These are phyloP conservation scores for Aleiodes testaceus DNA, from an alignment of 2,888 invertebrate genomes.

Conservation along the genomic window DNA sequence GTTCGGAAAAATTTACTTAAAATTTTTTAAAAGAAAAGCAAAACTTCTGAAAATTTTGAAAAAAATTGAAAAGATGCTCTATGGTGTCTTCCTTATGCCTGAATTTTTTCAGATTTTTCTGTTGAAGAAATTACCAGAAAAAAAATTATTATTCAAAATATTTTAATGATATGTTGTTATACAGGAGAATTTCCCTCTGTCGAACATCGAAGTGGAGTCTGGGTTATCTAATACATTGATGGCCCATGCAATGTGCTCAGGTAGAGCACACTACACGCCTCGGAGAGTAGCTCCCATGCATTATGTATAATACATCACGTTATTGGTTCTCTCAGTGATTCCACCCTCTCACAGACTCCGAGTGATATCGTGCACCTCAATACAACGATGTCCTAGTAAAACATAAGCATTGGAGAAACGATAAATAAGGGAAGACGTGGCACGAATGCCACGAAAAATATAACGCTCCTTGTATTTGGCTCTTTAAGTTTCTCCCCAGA, in stretches of 20 bases:
- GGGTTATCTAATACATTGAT: slow-evolving; percentile 25
- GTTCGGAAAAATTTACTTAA: too few relatives aligned
- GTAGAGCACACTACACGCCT: slow-evolving; percentile 47
- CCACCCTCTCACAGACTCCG: slow-evolving; percentile 60
- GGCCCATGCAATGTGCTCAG: slow-evolving; percentile 36
- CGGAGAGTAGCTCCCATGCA: slow-evolving; percentile 64
- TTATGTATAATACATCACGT: slow-evolving; percentile 74
- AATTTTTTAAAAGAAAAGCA: too few relatives aligned
- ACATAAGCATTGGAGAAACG: slow-evolving; percentile 73
- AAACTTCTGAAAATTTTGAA: too few relatives aligned
- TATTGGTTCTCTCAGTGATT: slow-evolving; percentile 73
- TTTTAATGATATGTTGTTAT: not conserved
- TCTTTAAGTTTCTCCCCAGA: slow-evolving; percentile 11
- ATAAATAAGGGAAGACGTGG: slow-evolving; percentile 73
- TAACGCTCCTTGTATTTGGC: slow-evolving; percentile 16
- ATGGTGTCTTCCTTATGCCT: too few relatives aligned
- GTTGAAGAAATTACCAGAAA: too few relatives aligned
- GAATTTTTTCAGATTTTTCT: too few relatives aligned
- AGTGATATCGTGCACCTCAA: slow-evolving; percentile 69
- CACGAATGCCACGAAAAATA: slow-evolving; percentile 64
- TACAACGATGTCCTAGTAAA: slow-evolving; percentile 69
- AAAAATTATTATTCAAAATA: too few relatives aligned
- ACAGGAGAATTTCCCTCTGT: not conserved
- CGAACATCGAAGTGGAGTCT: slow-evolving; percentile 24
- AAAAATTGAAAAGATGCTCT: too few relatives aligned